Base-by-base conservation (phyloP, 1,140 invertebrate species). In the Bombus pascuorum region DNA sequence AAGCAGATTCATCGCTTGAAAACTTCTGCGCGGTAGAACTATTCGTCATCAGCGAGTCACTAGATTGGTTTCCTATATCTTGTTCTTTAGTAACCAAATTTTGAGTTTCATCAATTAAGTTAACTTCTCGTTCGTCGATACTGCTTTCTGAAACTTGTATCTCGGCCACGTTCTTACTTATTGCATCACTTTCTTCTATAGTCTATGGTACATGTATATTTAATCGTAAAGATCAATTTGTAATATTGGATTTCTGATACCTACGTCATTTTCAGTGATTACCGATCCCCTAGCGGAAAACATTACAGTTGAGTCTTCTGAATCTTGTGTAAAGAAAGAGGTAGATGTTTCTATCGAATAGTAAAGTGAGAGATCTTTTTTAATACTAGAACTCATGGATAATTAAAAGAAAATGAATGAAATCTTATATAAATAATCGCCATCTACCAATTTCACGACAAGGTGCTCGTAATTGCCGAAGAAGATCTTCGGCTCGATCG, bases 401-500 rank as follows among this genome's bases (percentile, higher is more conserved):
- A 53, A 53, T 22, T 22, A 22, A 53, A 22, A 28, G 0, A 12
- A 62, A 13, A n/a, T 13, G 28, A 62, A 12, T 62, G 4, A 13
- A 62, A n/a, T 25, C 32, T 44, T 32, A 9, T 62, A 28, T 72
- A 34, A 37, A 68, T 62, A 8, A 37, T 13, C 13, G 39, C 22
- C 2, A 53, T 32, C 8, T 76, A 91, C 91, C 90, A 12, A 89
- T 89, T 53, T 81, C 89, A 28, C 86, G 87, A 53, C 68, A 86
- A 9, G 89, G 84, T 25, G 72, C 57, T 34, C 79, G 85, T 6
- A 93, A 80, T 28, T 90, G 87, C 34, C 83, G 71, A 28, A 93
- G 81, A 70, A 93, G 87, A 86, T 87, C 86, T 44, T 93, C 89
- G 2, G 92, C 92, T 1, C 89, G 85, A 37, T 93, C 86, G 57